phyloP scores from a whole-genome alignment of 1,140 invertebrate genomes.

The Cherax quadricarinatus region DNA sequence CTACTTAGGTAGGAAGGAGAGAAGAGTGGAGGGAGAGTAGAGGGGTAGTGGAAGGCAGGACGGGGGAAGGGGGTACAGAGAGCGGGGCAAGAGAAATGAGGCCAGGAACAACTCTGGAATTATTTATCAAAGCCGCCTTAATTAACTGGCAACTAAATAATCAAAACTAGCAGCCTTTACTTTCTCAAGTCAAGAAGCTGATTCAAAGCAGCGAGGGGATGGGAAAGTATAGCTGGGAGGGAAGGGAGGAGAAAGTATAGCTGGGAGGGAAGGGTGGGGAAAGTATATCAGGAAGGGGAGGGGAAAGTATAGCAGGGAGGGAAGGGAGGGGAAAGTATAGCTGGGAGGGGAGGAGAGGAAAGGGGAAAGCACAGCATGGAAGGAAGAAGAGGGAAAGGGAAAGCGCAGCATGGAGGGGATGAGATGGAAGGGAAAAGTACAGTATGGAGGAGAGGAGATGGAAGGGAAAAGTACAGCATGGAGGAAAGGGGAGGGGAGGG shows the following conservation, averaged over 20 bases:
- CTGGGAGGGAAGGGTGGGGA: background rate
- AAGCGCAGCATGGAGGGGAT: too few species aligned
- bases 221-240: background rate
- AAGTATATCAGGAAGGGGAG: background rate
- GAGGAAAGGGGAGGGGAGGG: too few species aligned
- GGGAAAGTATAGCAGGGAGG: background rate
- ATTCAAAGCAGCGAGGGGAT: too few species aligned
- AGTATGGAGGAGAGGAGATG: too few species aligned
- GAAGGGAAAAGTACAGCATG: too few species aligned
- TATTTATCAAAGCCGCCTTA: slow-evolving; percentile 12
- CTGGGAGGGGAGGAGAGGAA: too few species aligned
- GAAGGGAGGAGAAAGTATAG: too few species aligned
- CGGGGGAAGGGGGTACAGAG: too few species aligned
- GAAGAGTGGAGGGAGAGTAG: too few species aligned
- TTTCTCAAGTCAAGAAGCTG: background rate
- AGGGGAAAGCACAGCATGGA: too few species aligned
- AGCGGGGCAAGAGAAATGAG: background rate
- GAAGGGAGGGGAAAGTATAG: background rate
- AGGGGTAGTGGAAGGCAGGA: too few species aligned
- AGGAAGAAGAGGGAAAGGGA: background rate
- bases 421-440: background rate
- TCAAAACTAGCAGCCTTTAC: background rate
- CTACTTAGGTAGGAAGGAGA: too few species aligned
- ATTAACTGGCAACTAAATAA: slow-evolving; percentile 14
- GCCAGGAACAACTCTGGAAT: background rate